These are phyloP conservation scores for Aporophyla lueneburgensis DNA, from an alignment of 2,888 invertebrate species.

Conservation along the genomic window DNA sequence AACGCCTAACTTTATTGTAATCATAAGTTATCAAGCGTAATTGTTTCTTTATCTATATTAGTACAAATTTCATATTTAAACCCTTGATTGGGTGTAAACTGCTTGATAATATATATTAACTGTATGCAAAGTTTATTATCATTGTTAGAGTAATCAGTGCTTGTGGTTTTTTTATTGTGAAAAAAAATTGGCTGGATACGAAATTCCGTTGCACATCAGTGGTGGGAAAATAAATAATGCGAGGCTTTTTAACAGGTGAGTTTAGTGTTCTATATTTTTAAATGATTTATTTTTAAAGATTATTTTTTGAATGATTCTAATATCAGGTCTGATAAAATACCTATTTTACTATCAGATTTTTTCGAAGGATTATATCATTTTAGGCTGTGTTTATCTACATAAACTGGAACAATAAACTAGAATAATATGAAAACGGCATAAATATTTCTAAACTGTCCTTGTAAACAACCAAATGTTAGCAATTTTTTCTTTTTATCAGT, in stretches of 20 bases:
- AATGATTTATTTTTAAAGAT: neutral
- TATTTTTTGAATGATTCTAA: neutral
- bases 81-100: conserved; percentile 88
- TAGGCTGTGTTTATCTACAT: conserved; percentile 26
- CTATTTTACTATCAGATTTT: conserved; percentile 14
- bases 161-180: conserved; percentile 62
- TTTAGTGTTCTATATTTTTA: conserved; percentile 18
- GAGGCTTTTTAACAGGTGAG: conserved; percentile 54
- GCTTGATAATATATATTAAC: conserved; percentile 78
- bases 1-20: conserved; percentile 77
- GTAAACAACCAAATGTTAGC: conserved; percentile 33
- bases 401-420: conserved; percentile 18
- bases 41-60: conserved; percentile 87
- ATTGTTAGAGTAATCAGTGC: conserved; percentile 69
- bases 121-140: conserved; percentile 68
- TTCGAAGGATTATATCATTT: conserved; percentile 14
- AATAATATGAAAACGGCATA: neutral
- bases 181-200: conserved; percentile 50
- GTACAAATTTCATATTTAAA: conserved; percentile 86
- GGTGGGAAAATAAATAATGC: conserved; percentile 39
- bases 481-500: neutral
- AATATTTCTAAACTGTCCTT: neutral
- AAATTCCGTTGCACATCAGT: conserved; percentile 36
- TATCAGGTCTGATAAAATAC: conserved; percentile 2
- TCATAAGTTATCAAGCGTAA: conserved; percentile 85